Evolutionary conservation across 2,888 invertebrate genomes (phyloP), one percentile per base, ranked within the genome.

Genomic region (Erebia ligea): DNA sequence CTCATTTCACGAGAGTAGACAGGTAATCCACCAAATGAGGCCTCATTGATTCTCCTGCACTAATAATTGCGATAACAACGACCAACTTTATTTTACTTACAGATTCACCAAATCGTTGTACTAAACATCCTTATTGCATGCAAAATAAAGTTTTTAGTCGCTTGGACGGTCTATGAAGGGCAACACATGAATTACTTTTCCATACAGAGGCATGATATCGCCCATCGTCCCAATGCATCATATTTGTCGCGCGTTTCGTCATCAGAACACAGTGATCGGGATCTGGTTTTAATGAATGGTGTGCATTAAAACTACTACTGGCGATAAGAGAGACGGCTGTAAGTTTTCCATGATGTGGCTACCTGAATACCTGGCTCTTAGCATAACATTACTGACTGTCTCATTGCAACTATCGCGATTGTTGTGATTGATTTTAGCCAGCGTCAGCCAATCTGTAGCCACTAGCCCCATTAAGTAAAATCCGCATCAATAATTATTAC

Each of bases 161-260:
- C n/a, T n/a, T 78, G 75, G 13, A 25, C 10, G n/a, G 63, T 56
- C 57, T 56, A n/a, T 5, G 42, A 58, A 40, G 34, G 17, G 34
- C 50, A 42, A 62, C 76, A 69, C 62, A 69, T 59, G 67, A 73
- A 72, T 75, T 74, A 80, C 80, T 82, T 81, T 82, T 81, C 82
- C 79, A 75, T 82, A 81, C 84, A 79, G 80, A 81, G 78, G 75
- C 80, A 76, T 78, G 80, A 81, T 88, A 91, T 91, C 90, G 81
- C 71, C 70, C 82, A 89, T 90, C 90, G 84, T 80, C 82, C 83
- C 89, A 82, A 92, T 92, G 85, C 91, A 92, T 92, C 91, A 92
- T 91, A 89, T 90, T 91, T 89, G 91, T 87, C 82, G 85, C 85
- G 84, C 81, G 87, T 90, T 90, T 89, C 90, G 89, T 91, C 89